These are phyloP conservation scores for Trachops cirrhosus DNA, from an alignment of 2,797 vertebrate genomes.

Conservation along the genomic window DNA sequence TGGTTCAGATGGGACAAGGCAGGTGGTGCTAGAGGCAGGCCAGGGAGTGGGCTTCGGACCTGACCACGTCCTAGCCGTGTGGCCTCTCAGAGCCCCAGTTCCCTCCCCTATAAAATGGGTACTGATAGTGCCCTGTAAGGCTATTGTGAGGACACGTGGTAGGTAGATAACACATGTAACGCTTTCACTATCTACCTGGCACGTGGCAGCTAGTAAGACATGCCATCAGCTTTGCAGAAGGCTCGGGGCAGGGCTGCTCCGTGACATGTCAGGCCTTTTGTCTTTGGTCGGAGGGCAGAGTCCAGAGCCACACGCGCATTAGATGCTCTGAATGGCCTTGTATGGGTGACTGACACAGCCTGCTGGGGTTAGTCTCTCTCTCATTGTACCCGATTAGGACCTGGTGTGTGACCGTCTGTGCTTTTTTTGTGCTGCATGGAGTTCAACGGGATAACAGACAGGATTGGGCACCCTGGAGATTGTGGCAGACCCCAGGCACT, in stretches of 20 bases:
- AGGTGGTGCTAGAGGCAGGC: neutral
- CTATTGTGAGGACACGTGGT: neutral
- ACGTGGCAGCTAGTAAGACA: neutral
- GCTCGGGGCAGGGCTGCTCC: neutral
- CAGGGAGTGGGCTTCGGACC: neutral
- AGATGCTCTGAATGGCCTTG: neutral
- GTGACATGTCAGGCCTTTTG: neutral
- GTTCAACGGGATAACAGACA: neutral
- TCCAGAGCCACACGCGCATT: neutral
- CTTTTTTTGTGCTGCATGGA: neutral
- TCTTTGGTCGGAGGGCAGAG: neutral
- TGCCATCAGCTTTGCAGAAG: neutral
- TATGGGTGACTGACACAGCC: neutral
- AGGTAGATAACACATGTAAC: neutral
- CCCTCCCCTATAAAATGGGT: neutral
- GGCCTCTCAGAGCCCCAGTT: neutral
- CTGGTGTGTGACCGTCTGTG: neutral
- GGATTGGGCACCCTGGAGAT: neutral
- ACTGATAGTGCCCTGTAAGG: neutral
- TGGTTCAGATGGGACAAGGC: neutral
- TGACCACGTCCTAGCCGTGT: neutral
- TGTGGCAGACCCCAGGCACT: neutral
- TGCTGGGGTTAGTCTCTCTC: neutral
- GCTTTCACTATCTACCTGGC: neutral
- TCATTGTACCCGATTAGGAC: neutral